These are phyloP conservation scores for Campylomormyrus tamandua DNA, from an alignment of 2,113 vertebrate genomes.

Conservation along the genomic window DNA sequence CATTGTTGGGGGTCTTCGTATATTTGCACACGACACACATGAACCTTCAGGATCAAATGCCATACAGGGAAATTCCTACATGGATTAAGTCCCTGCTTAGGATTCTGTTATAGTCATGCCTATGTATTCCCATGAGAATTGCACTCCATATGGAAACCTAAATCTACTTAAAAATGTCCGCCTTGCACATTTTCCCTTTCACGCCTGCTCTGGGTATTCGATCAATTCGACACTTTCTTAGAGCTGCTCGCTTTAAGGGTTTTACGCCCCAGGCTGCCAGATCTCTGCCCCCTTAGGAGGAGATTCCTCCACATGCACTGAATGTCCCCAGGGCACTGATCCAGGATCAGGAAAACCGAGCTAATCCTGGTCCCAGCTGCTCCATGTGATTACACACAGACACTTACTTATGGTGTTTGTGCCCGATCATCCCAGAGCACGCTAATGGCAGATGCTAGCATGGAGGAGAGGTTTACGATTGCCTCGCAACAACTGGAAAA, in stretches of 20 bases:
- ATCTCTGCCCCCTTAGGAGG: not conserved
- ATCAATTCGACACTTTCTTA: not conserved
- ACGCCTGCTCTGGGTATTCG: not conserved
- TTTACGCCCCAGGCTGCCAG: not conserved
- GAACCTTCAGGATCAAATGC: not conserved
- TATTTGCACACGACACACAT: not conserved
- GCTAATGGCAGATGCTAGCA: not conserved
- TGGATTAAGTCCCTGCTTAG: not conserved
- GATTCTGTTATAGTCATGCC: not conserved
- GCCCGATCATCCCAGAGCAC: not conserved
- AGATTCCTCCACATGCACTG: not conserved
- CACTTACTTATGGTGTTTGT: not conserved
- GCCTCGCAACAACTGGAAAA: not conserved
- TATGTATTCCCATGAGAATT: not conserved
- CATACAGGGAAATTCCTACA: not conserved
- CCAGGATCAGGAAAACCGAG: not conserved
- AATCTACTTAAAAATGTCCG: conserved; percentile 1
- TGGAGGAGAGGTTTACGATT: not conserved
- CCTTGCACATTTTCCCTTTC: not conserved
- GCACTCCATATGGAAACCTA: not conserved
- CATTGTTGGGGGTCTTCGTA: not conserved
- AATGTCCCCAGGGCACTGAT: not conserved
- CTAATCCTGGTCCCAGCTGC: not conserved
- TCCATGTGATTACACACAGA: not conserved
- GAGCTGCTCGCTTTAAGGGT: not conserved